Base-by-base conservation (phyloP, 2,797 vertebrate species). In the Leuciscus waleckii region DNA sequence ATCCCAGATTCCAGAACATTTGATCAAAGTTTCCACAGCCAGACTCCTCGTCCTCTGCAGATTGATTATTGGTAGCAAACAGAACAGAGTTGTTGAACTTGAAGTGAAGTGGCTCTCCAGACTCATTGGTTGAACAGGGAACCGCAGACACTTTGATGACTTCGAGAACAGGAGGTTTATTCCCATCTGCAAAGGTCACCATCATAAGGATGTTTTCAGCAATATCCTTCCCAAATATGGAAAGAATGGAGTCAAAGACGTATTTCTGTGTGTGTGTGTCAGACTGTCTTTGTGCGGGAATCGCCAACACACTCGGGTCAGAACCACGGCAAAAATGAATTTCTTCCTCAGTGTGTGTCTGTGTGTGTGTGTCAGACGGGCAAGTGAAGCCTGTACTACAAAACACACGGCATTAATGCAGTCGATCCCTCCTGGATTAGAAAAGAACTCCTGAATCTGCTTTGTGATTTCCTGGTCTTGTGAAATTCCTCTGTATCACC, bases 141-240 rank as follows among this genome's bases (percentile, higher is more conserved):
- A 67, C 32, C 1, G 5, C 17, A 4, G 65, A 37, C 0, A 4
- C 17, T 37, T 67, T 67, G 3, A 67, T 67, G 17, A 49, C 90
- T 5, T 88, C 69, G 0, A 92, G 88, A 83, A 90, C 90, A 2
- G 86, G 61, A 5, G 88, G 90, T 14, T 0, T 2, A 1, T 88
- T 21, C 39, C 84, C 69, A 37, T 92, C 90, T 46, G 89, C 82
- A 63, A 90, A 93, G 19, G 91, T 92, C 32, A 92, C 89, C 82
- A 93, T 13, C n/a, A 90, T 1, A 5, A 58, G 26, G n/a, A 91
- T 92, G 83, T 92, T 93, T 10, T 91, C 82, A 75, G 85, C 80
- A 2, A 93, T 86, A n/a, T 93, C 86, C 74, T 90, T 90, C 16
- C 89, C 89, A 86, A 91, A 89, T 29, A 92, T 87, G 1, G 90